Evolutionary conservation across 2,797 vertebrate genomes (phyloP).

Genomic region (Oryzias sinensis): DNA sequence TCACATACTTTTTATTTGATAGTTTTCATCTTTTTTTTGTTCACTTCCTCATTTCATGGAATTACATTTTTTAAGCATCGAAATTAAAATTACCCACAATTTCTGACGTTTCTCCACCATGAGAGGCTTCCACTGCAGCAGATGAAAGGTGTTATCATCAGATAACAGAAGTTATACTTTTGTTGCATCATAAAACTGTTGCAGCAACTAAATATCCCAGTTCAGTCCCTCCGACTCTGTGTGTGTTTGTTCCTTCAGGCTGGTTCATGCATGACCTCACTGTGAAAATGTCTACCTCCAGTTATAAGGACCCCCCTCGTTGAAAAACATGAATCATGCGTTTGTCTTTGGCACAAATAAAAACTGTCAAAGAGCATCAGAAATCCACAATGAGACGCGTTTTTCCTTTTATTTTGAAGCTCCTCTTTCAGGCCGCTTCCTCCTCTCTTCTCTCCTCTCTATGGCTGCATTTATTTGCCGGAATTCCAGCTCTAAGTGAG

Average conservation of each 20-base stretch:
- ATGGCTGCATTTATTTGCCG: conserved; percentile 31
- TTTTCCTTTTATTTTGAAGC: conserved; percentile 36
- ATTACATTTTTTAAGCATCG: too few relatives aligned
- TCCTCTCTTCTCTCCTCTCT: conserved; percentile 10
- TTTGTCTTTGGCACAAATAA: conserved; percentile 68
- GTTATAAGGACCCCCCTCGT: conserved; percentile 50
- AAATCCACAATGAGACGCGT: conserved; percentile 49
- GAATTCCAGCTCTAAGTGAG: conserved; percentile 43
- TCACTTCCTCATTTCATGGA: too few relatives aligned
- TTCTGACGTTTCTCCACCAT: too few relatives aligned
- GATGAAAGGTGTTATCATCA: not conserved
- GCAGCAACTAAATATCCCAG: conserved; percentile 50
- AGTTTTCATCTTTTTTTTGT: too few relatives aligned
- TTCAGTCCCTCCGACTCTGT: conserved; percentile 33
- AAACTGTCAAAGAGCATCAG: conserved; percentile 63
- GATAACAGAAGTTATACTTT: conserved; percentile 24
- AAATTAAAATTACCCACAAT: too few relatives aligned
- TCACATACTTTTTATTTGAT: too few relatives aligned
- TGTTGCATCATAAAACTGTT: conserved; percentile 45
- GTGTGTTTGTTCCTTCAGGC: conserved; percentile 35
- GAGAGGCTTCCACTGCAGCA: too few relatives aligned
- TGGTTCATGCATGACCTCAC: conserved; percentile 70
- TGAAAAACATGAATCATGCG: conserved; percentile 61
- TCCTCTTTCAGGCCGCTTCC: not conserved
- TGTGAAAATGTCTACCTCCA: conserved; percentile 64